Evolutionary conservation across 2,113 vertebrate species (phyloP).

Genomic region (Rhagologus leucostigma): DNA sequence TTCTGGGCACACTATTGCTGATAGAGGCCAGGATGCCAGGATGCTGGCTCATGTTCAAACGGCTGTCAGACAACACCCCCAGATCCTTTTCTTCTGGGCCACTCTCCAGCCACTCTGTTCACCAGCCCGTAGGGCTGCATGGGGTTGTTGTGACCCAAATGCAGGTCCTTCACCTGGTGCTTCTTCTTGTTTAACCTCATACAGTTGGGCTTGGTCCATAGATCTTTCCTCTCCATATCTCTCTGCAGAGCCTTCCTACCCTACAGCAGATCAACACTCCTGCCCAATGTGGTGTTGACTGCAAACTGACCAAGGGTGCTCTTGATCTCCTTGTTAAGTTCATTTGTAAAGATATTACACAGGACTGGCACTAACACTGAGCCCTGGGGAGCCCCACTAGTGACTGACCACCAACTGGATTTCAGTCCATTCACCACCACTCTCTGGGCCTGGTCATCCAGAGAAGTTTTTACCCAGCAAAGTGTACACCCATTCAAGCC

Average conservation of each 20-base stretch:
- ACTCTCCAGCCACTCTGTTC: neutral
- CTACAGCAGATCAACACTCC: neutral
- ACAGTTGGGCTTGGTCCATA: neutral
- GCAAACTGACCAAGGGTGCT: neutral
- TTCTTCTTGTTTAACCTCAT: neutral
- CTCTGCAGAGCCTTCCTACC: neutral
- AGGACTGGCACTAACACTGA: neutral
- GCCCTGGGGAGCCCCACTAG: neutral
- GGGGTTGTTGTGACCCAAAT: neutral
- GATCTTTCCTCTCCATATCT: neutral
- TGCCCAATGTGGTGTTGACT: accelerated
- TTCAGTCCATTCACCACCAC: neutral
- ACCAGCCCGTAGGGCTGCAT: neutral
- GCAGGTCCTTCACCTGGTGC: too few species aligned
- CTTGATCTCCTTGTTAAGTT: neutral
- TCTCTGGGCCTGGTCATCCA: neutral
- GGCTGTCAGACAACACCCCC: neutral
- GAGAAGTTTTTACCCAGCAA: neutral
- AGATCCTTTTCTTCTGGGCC: neutral
- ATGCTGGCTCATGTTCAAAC: accelerated
- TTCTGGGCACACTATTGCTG: neutral
- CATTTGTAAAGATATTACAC: neutral
- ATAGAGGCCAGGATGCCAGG: too few species aligned
- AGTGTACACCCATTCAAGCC: neutral
- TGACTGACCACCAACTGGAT: neutral